phyloP scores from a whole-genome alignment of 2,888 invertebrate genomes.

The Salpingus planirostris region DNA sequence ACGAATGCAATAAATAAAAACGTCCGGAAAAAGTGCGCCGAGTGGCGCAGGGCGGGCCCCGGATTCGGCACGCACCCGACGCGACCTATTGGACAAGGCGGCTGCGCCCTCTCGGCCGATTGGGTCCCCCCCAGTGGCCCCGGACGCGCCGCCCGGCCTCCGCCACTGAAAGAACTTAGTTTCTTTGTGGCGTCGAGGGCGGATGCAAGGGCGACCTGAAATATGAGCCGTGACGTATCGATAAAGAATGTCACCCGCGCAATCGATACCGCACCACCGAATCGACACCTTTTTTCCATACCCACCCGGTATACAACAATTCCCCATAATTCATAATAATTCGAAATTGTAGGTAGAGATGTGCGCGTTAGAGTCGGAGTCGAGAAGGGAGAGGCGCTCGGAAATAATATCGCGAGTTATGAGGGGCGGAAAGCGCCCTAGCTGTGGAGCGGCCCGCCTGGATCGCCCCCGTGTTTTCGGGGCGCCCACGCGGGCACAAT shows the following conservation, averaged over 20 bases:
- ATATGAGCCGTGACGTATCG: slow-evolving; percentile 49
- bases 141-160: slow-evolving; percentile 31
- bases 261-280: too few relatives aligned
- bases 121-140: slow-evolving; percentile 31
- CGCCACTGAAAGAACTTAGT: slow-evolving; percentile 45
- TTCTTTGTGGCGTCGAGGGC: slow-evolving; percentile 51
- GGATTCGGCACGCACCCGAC: slow-evolving; percentile 45
- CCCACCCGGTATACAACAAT: too few relatives aligned
- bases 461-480: too few relatives aligned
- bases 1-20: slow-evolving; percentile 68
- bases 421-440: too few relatives aligned
- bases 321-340: too few relatives aligned
- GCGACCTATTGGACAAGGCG: slow-evolving; percentile 45
- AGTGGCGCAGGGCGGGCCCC: slow-evolving; percentile 33
- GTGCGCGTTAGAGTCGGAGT: too few relatives aligned
- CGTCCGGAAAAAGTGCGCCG: slow-evolving; percentile 47
- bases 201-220: slow-evolving; percentile 44
- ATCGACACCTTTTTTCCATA: too few relatives aligned
- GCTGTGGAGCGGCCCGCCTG: too few relatives aligned
- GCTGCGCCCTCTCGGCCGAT: slow-evolving; percentile 25
- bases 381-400: too few relatives aligned
- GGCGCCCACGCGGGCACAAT: too few relatives aligned
- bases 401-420: too few relatives aligned
- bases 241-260: slow-evolving; percentile 61
- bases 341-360: too few relatives aligned